Evolutionary conservation across 2,797 vertebrate species (phyloP), one percentile per base, ranked within the genome.

Genomic region (Prunella strophiata): DNA sequence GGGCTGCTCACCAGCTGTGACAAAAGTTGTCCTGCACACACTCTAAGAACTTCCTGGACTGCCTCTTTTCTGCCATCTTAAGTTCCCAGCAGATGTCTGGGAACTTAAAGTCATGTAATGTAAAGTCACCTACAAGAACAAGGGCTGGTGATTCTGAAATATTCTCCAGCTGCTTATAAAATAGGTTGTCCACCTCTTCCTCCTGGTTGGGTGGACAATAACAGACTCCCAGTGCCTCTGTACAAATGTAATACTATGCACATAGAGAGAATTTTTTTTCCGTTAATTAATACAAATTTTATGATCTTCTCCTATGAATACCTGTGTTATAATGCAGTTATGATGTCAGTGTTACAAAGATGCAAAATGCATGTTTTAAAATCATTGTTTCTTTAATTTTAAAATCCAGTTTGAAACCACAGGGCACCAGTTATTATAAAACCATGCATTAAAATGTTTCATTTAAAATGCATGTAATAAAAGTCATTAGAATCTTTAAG

Each of bases 371-470:
- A 2, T 58, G 10, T 42, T 70, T 88, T 67, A 20, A 65, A 30
- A 36, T 91, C 7, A 26, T 36, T 5, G 2, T 48, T 63, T 66
- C 48, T 86, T 94, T 58, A 43, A 61, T 86, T 94, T 84, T 72
- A 78, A 93, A 97, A 86, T 73, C 47, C 57, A 50, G 5, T 93
- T 91, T 92, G 61, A 95, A 96, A 84, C 55, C 59, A 93, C 26
- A 59, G 29, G 82, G 62, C 80, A 48, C 13, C 52, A 61, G 20
- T 85, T 73, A 26, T 38, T 72, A 68, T 32, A 43, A 85, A 85
- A 40, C 58, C 19, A 36, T 47, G 9, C 42, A 84, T 83, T 45
- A 65, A 91, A 80, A 71, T 54, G 5, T 32, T 85, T 77, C 48
- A 5, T 84, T 66, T 43, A 62, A 84, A 86, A 51, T 7, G 7